Conservation (phyloP, 2,797 vertebrate genomes). For the Oreonectes daqikongensis region DNA sequence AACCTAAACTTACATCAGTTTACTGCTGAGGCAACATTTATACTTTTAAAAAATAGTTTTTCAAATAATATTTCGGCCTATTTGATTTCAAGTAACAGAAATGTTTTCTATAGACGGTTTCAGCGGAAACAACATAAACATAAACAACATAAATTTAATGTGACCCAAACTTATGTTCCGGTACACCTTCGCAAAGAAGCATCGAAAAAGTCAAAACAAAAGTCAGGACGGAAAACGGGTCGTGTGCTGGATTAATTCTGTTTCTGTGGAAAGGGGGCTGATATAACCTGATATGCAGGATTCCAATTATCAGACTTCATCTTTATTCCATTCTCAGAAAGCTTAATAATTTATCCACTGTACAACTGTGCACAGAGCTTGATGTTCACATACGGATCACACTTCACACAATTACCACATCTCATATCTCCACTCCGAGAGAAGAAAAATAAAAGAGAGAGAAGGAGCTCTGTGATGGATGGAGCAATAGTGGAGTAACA, state of each 20-base stretch:
- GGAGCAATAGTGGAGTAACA: background rate
- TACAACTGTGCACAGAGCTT: background rate
- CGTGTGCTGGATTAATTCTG: background rate
- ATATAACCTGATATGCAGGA: constrained; percentile 24
- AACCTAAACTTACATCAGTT: no score
- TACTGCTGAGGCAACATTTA: no score
- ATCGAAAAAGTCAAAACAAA: no score
- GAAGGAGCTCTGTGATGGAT: background rate
- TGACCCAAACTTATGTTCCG: no score
- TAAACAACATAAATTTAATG: no score
- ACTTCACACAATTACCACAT: background rate
- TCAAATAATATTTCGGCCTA: no score
- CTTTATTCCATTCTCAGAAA: constrained; percentile 37
- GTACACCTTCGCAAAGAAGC: no score
- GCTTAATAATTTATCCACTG: constrained; percentile 50
- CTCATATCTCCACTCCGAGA: background rate
- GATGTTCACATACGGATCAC: background rate
- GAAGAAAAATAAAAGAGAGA: background rate
- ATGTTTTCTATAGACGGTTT: no score
- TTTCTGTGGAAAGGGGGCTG: background rate
- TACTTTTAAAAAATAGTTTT: no score
- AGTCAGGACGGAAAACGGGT: background rate
- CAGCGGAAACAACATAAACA: no score
- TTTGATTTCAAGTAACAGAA: no score
- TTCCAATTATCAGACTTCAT: constrained; percentile 30